phyloP scores from a whole-genome alignment of 2,888 invertebrate genomes.

The Zeuzera pyrina region DNA sequence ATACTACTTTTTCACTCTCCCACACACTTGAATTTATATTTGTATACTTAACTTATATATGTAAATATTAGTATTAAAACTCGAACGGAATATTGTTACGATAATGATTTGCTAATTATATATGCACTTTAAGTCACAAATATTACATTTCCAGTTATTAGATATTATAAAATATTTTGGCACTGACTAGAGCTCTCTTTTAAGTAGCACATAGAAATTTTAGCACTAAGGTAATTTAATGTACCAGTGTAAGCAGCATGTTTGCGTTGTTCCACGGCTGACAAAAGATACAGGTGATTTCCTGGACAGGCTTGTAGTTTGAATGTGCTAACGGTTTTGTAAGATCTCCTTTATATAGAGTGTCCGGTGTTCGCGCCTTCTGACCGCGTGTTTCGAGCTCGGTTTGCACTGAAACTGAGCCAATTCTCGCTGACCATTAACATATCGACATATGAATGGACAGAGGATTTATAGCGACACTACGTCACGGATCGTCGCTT shows the following conservation, averaged over 20 bases:
- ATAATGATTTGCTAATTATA: too few relatives aligned
- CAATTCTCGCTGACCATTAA: conserved; percentile 48
- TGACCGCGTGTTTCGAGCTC: conserved; percentile 30
- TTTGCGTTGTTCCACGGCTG: conserved; percentile 17
- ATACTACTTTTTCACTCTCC: too few relatives aligned
- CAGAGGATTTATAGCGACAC: conserved; percentile 32
- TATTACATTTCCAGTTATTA: too few relatives aligned
- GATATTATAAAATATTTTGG: too few relatives aligned
- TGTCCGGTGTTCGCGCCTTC: conserved; percentile 35
- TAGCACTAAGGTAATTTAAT: too few relatives aligned
- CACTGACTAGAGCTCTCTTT: too few relatives aligned
- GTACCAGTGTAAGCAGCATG: conserved; percentile 33
- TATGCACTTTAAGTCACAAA: too few relatives aligned
- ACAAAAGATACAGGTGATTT: conserved; percentile 56
- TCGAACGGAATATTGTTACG: too few relatives aligned
- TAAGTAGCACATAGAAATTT: too few relatives aligned
- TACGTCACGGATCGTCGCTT: conserved; percentile 30
- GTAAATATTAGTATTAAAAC: too few relatives aligned
- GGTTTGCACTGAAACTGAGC: conserved; percentile 53
- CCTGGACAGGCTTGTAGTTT: conserved; percentile 58
- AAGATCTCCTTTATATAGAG: conserved; percentile 63
- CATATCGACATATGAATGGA: conserved; percentile 55
- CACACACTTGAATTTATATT: too few relatives aligned
- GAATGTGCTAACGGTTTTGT: conserved; percentile 67
- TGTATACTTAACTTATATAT: too few relatives aligned